Conservation (phyloP, 2,797 vertebrate species). For the Bucorvus abyssinicus region DNA sequence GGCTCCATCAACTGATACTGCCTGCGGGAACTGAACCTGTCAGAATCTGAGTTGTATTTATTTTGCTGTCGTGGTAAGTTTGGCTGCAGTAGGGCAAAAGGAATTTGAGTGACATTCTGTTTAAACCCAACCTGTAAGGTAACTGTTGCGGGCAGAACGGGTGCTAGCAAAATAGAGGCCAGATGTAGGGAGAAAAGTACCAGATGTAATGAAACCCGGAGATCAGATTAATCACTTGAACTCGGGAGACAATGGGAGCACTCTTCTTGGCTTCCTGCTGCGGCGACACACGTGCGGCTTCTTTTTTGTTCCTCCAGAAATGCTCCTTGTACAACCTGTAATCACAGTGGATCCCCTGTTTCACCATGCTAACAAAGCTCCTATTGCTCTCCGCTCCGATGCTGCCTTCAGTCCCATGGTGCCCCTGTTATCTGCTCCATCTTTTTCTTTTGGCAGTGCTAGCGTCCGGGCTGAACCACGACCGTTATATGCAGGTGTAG, state of each 20-base stretch:
- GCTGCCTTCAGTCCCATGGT: not conserved
- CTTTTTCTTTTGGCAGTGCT: not conserved
- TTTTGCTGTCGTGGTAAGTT: not conserved
- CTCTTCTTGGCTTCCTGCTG: not conserved
- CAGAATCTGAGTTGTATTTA: not conserved
- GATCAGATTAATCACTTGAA: not conserved
- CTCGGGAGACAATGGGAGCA: not conserved
- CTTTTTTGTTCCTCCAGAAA: not conserved
- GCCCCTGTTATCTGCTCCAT: not conserved
- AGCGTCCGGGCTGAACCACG: not conserved
- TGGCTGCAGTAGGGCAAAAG: not conserved
- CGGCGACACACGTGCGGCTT: not conserved
- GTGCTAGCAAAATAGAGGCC: not conserved
- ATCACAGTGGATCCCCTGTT: not conserved
- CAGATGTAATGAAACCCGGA: not conserved
- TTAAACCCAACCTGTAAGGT: not conserved
- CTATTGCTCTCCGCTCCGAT: not conserved
- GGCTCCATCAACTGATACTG: not conserved
- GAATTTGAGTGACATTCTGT: not conserved
- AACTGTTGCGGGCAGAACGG: not conserved
- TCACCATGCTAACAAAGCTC: not conserved
- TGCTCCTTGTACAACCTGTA: not conserved
- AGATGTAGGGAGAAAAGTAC: not conserved
- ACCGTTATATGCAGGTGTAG: rapidly evolving
- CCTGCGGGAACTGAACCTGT: not conserved